A percentile compares a stretch with the other conserved stretches of the same genome.
These are phyloP conservation scores for Hemibates koningsi DNA, from an alignment of 2,113 vertebrate species.

Conservation along the genomic window DNA sequence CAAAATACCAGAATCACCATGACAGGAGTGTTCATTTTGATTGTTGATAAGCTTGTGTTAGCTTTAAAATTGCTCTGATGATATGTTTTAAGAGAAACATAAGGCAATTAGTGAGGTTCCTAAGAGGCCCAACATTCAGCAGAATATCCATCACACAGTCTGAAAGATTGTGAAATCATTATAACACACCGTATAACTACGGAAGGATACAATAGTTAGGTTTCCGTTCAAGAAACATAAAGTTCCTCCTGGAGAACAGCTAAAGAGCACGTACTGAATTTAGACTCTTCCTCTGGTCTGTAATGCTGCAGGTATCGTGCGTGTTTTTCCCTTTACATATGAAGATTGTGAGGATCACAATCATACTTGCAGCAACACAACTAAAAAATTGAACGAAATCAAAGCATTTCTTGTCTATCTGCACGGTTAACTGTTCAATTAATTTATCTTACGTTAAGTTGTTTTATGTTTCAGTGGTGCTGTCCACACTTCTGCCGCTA, in stretches of 20 bases:
- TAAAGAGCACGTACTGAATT: background rate
- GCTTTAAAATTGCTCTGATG: background rate
- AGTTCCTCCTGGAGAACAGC: background rate
- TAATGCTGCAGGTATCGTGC: fast-evolving
- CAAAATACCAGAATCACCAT: background rate
- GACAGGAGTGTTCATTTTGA: background rate
- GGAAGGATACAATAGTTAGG: background rate
- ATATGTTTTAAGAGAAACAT: background rate
- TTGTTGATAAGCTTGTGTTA: conserved; percentile 13
- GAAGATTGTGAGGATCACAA: background rate
- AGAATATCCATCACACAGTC: background rate
- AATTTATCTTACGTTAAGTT: background rate
- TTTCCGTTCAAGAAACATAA: background rate
- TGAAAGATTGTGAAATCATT: background rate
- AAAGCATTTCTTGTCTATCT: background rate
- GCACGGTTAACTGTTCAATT: fast-evolving
- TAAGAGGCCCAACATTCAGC: background rate
- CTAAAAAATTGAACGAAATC: background rate
- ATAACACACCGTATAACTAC: background rate
- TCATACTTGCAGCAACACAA: background rate
- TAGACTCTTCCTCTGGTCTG: background rate
- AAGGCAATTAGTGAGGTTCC: conserved; percentile 7
- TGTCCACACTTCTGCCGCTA: background rate
- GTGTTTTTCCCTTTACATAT: background rate
- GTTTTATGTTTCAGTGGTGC: background rate